Conservation (phyloP, 2,888 invertebrate species). For the Nipponacmea schrenckii region DNA sequence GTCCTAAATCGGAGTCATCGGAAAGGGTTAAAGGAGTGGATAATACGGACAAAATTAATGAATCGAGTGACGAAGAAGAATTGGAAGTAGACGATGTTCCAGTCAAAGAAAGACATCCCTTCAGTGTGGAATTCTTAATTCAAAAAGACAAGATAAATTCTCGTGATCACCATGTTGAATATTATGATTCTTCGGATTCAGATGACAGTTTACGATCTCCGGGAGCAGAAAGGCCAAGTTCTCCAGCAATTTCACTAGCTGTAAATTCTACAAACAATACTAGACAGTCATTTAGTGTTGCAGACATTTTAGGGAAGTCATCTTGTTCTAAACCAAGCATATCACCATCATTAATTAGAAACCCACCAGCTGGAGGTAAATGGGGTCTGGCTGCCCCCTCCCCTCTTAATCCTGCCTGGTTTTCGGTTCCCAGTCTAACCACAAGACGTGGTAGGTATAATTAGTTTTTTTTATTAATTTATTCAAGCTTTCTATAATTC, state of each 20-base stretch:
- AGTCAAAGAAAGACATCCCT: not conserved
- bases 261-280: not conserved
- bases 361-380: not conserved
- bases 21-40: not conserved
- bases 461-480: not conserved
- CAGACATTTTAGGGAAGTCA: not conserved
- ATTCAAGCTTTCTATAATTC: no score
- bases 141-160: not conserved
- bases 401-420: not conserved
- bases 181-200: not conserved
- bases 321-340: not conserved
- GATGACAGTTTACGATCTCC: not conserved
- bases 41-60: not conserved
- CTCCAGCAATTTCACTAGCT: not conserved
- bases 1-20: not conserved
- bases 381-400: not conserved
- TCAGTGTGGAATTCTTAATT: slow-evolving; percentile 1
- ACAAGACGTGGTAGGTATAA: not conserved
- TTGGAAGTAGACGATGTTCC: not conserved
- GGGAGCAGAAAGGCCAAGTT: not conserved
- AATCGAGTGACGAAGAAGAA: not conserved
- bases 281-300: not conserved
- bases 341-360: not conserved
- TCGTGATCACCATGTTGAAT: not conserved
- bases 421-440: not conserved